Evolutionary conservation across 2,888 invertebrate genomes (phyloP).

Genomic region (Trimorus sp.): DNA sequence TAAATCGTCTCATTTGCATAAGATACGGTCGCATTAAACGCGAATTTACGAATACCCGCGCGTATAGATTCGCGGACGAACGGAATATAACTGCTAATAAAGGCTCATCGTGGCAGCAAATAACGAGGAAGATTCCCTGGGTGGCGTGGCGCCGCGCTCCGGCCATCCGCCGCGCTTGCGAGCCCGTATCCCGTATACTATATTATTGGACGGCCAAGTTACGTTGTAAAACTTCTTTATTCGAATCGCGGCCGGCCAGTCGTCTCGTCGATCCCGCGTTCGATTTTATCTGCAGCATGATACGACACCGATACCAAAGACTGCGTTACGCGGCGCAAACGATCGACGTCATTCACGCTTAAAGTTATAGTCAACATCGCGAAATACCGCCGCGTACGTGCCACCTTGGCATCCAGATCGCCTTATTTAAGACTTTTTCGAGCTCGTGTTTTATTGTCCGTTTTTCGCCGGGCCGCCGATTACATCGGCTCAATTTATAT

Average conservation of each 20-base stretch:
- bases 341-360: conserved; percentile 53
- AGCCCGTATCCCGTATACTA: conserved; percentile 76
- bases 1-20: conserved; percentile 81
- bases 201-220: conserved; percentile 75
- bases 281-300: conserved; percentile 61
- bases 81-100: conserved; percentile 81
- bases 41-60: conserved; percentile 80
- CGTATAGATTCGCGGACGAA: conserved; percentile 80
- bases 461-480: conserved; percentile 25
- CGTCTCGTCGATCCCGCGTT: conserved; percentile 24
- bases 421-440: conserved; percentile 49
- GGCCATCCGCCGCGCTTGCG: conserved; percentile 73
- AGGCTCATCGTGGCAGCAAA: conserved; percentile 80
- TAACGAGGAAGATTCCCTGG: conserved; percentile 79
- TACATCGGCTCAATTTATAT: conserved; percentile 24
- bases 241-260: conserved; percentile 51
- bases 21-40: conserved; percentile 74
- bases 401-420: conserved; percentile 35
- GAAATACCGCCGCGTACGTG: conserved; percentile 27
- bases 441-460: conserved; percentile 40
- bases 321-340: conserved; percentile 46
- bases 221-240: conserved; percentile 76
- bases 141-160: conserved; percentile 78
- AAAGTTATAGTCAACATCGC: conserved; percentile 46
- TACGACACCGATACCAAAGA: conserved; percentile 59